phyloP scores from a whole-genome alignment of 2,797 vertebrate species.

The Todus mexicanus region DNA sequence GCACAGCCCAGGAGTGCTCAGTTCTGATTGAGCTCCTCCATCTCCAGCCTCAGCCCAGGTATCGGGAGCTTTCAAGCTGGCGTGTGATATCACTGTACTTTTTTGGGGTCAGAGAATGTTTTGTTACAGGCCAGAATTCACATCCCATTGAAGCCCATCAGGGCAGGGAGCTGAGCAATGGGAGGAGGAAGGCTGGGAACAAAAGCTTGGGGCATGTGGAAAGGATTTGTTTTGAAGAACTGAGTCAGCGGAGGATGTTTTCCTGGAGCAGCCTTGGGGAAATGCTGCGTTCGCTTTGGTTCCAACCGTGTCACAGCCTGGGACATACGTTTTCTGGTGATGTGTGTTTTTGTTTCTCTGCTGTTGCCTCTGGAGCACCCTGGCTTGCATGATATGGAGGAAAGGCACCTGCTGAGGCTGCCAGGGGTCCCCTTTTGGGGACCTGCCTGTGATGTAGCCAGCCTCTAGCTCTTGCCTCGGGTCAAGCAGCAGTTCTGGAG shows the following conservation, averaged over 20 bases:
- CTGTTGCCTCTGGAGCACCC: not conserved
- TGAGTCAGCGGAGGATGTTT: not conserved
- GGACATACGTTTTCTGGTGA: not conserved
- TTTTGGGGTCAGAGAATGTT: not conserved
- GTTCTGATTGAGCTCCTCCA: not conserved
- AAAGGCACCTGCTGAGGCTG: not conserved
- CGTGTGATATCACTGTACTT: not conserved
- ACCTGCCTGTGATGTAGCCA: not conserved
- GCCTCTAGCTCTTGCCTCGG: not conserved
- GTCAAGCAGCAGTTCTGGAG: not conserved
- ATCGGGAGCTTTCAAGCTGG: too few species aligned
- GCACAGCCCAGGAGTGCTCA: not conserved
- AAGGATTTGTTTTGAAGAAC: not conserved
- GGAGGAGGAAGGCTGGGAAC: not conserved
- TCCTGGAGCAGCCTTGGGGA: not conserved
- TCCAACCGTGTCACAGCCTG: not conserved
- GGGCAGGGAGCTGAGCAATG: not conserved
- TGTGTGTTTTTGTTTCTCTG: not conserved
- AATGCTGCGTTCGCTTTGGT: not conserved
- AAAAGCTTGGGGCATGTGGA: not conserved
- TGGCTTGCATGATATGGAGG: not conserved
- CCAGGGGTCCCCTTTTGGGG: too few species aligned
- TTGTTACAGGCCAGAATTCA: not conserved
- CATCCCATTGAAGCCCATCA: rapidly evolving
- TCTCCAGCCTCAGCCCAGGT: not conserved